Evolutionary conservation across 1,140 invertebrate genomes (phyloP), one percentile per base, ranked within the genome.

Genomic region (Tachypleus tridentatus): DNA sequence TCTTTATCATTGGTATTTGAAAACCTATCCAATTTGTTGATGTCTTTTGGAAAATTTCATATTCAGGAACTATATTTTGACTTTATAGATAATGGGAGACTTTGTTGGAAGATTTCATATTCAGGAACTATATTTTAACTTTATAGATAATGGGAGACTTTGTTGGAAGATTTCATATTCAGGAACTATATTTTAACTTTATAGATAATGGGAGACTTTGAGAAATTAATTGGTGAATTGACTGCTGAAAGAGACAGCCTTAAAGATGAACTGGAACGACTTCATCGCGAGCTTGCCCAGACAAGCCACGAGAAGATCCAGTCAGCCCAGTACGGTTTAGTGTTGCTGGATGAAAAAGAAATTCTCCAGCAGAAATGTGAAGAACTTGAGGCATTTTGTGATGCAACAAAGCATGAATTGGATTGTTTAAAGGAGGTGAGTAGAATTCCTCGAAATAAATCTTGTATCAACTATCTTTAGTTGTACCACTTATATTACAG

Each of bases 271-370:
- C 85, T 97, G 70, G 88, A 91, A 78, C 83, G 93, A 72, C 81
- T 98, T 51, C 86, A 84, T 56, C 82, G 88, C 57, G 94, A 97
- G 79, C 82, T 98, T 64, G 91, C 96, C 76, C 87, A 95, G 77
- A 91, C 93, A 5, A 92, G 88, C 71, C 89, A 87, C 69, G 92
- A 97, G 79, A 97, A 97, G 79, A 86, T 93, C 67, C 94, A 98
- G 77, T 97, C 95, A 57, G 96, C 95, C 51, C 87, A 97, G 79
- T 96, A 96, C 78, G 96, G 97, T 8, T 82, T 98, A 66, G 91
- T 87, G 57, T 81, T 98, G 61, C 81, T 98, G 62, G 91, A 97
- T 74, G 93, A 99, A 76, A 97, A 98, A 79, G 86, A 89, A 58
- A 79, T 81, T 49, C 79, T 98, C 51, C 85, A 95, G 76, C 82